These are phyloP conservation scores for Chromis chromis DNA, from an alignment of 2,797 vertebrate species.

Conservation along the genomic window DNA sequence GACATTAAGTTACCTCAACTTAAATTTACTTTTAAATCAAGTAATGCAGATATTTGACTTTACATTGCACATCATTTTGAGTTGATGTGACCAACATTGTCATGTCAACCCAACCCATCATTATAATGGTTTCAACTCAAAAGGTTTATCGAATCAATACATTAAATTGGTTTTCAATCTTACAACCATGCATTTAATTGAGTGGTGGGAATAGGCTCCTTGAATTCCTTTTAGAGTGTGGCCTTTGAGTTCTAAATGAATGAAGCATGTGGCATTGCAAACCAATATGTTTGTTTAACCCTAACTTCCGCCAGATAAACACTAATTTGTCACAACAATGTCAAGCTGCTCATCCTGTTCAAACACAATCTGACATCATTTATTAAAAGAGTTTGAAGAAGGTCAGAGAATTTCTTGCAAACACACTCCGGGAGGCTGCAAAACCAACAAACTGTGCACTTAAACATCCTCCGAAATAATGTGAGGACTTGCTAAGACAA, in stretches of 20 bases:
- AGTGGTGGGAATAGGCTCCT: too few species aligned
- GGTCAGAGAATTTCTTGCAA: constrained; percentile 24
- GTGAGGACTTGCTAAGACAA: constrained; percentile 25
- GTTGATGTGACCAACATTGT: too few species aligned
- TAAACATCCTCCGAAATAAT: constrained; percentile 27
- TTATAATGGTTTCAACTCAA: too few species aligned
- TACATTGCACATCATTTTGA: too few species aligned
- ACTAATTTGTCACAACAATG: background rate
- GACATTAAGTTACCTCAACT: too few species aligned
- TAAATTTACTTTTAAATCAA: too few species aligned
- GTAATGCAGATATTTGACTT: too few species aligned
- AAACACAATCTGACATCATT: background rate
- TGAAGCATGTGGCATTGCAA: background rate
- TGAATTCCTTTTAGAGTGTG: too few species aligned
- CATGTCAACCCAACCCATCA: too few species aligned
- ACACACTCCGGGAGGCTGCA: constrained; percentile 23
- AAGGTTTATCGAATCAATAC: too few species aligned
- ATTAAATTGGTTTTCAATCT: background rate
- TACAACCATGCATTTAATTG: too few species aligned
- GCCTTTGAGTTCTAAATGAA: background rate
- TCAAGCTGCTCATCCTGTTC: background rate
- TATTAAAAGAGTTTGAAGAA: constrained; percentile 32
- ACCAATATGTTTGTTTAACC: background rate
- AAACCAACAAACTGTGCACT: constrained; percentile 29
- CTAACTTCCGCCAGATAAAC: background rate